Percentiles rank a stretch among this genome's conserved stretches.
Conservation (phyloP, 2,797 vertebrate genomes). For the Cryptoblepharus egeriae region DNA sequence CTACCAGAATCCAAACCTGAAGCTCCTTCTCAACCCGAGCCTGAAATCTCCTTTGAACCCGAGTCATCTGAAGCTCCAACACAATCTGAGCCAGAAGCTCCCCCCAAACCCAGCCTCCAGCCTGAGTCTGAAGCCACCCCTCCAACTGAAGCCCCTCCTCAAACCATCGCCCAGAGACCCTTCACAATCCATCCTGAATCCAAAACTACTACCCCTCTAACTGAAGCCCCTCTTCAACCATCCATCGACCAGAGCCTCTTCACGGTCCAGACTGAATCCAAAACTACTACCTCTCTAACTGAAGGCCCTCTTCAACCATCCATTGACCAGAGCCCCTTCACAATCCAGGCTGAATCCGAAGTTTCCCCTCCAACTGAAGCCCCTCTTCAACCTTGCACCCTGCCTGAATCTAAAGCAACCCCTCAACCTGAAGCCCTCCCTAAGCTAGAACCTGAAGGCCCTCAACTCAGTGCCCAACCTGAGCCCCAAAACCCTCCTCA, state of each 20-base stretch:
- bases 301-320: not conserved
- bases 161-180: no score
- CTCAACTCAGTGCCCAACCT: no score
- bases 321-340: rapidly evolving
- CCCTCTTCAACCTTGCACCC: not conserved
- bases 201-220: no score
- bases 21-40: rapidly evolving
- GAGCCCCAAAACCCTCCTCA: rapidly evolving
- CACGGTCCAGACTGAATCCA: not conserved
- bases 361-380: not conserved
- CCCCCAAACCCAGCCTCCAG: not conserved
- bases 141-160: no score
- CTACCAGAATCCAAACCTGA: not conserved
- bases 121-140: not conserved
- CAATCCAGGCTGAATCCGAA: not conserved
- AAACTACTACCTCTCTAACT: no score
- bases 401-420: no score
- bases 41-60: rapidly evolving
- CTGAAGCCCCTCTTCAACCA: not conserved
- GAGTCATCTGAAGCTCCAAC: rapidly evolving
- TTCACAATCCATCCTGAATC: no score
- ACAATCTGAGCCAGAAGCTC: no score
- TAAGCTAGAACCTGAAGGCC: no score
- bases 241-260: no score
- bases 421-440: not conserved